Percentiles rank a stretch among this genome's conserved stretches.
phyloP scores from a whole-genome alignment of 2,113 vertebrate species.

The Esox niger region DNA sequence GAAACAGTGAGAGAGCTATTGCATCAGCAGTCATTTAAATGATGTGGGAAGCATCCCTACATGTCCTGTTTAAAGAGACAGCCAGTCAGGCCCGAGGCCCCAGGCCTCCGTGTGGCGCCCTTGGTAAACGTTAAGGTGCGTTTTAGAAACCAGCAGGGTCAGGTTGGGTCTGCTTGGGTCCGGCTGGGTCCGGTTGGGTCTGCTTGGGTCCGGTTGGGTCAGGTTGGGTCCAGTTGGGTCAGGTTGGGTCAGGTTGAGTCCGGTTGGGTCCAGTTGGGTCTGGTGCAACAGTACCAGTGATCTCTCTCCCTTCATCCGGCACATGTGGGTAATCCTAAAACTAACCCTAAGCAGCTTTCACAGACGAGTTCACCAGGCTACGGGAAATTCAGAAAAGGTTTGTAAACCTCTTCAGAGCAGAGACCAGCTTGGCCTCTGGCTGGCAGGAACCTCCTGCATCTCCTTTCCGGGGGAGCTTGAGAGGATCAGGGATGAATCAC shows the following conservation, averaged over 20 bases:
- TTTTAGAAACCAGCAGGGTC: conserved; percentile 49
- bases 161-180: conserved; percentile 25
- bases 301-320: conserved; percentile 58
- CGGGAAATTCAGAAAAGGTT: conserved; percentile 63
- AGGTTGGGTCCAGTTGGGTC: conserved; percentile 60
- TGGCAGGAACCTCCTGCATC: conserved; percentile 44
- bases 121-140: conserved; percentile 61
- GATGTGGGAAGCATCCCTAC: too few relatives aligned
- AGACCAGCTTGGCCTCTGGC: background rate
- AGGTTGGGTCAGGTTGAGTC: conserved; percentile 41
- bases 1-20: too few relatives aligned
- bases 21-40: too few relatives aligned
- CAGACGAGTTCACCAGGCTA: conserved; percentile 61
- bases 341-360: conserved; percentile 71
- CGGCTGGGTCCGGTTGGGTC: conserved; percentile 40
- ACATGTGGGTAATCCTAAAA: conserved; percentile 70
- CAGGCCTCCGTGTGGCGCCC: conserved; percentile 39
- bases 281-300: conserved; percentile 65
- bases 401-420: conserved; percentile 63
- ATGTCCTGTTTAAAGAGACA: too few relatives aligned
- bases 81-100: too few relatives aligned
- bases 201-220: conserved; percentile 57
- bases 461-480: background rate
- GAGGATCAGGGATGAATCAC: background rate
- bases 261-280: conserved; percentile 57